Conservation (phyloP, 2,797 vertebrate genomes). For the Poecile montanus region DNA sequence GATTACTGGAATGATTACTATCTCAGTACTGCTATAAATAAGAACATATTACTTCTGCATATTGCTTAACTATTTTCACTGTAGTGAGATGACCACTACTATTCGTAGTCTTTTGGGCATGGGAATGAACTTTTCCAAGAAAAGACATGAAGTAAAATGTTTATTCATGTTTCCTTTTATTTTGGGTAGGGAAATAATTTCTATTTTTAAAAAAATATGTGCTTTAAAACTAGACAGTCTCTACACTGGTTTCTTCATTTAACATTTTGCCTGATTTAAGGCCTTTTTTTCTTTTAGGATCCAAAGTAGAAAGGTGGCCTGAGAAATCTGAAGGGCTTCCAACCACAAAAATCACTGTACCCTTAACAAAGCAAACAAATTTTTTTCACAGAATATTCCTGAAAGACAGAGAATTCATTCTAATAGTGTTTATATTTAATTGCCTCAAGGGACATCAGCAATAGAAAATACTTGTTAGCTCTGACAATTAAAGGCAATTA, state of each 20-base stretch:
- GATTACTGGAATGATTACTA: background rate
- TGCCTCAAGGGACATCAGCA: background rate
- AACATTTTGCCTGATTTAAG: background rate
- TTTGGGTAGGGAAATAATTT: background rate
- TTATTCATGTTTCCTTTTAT: background rate
- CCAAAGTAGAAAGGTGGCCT: background rate
- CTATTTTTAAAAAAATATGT: background rate
- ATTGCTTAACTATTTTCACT: background rate
- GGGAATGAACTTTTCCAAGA: conserved; percentile 11
- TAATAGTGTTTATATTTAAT: background rate
- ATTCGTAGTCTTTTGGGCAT: background rate
- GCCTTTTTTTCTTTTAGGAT: background rate
- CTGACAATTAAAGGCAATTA: conserved; percentile 11
- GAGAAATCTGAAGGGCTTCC: background rate
- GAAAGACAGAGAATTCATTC: background rate
- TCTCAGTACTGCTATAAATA: background rate
- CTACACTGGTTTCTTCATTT: background rate
- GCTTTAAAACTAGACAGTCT: background rate
- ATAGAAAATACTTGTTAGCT: background rate
- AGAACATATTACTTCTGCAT: background rate
- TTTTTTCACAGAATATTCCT: background rate
- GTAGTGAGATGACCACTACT: background rate
- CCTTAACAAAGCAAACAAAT: background rate
- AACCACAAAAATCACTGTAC: background rate
- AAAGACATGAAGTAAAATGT: background rate